A percentile compares a stretch with the other conserved stretches of the same genome.
These are phyloP conservation scores for Oconnorella tubifera DNA, from an alignment of 2,888 invertebrate genomes.

Conservation along the genomic window DNA sequence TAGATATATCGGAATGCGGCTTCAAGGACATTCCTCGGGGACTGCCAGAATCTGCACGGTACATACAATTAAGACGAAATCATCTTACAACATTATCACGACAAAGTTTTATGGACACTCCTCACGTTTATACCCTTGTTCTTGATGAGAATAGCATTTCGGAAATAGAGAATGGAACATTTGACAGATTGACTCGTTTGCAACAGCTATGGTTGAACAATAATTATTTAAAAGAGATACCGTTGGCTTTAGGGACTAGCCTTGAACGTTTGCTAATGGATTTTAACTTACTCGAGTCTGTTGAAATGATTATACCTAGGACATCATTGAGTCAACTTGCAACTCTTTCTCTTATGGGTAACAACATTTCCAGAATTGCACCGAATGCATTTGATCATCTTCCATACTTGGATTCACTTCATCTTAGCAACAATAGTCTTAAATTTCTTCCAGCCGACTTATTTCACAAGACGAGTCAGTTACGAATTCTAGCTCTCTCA, in stretches of 20 bases:
- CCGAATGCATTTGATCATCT: conserved; percentile 24
- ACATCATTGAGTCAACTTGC: conserved; percentile 9
- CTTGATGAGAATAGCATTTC: conserved; percentile 74
- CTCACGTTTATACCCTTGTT: conserved; percentile 72
- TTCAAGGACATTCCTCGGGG: conserved; percentile 26
- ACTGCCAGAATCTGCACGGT: conserved; percentile 32
- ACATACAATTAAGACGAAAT: conserved; percentile 33
- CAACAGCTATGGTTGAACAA: conserved; percentile 74
- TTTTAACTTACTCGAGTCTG: conserved; percentile 66
- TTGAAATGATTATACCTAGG: conserved; percentile 36
- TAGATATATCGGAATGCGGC: conserved; percentile 34
- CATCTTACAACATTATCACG: conserved; percentile 27
- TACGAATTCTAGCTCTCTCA: conserved; percentile 21
- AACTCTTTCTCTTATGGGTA: conserved; percentile 34
- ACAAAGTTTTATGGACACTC: conserved; percentile 18
- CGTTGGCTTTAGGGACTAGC: conserved; percentile 74
- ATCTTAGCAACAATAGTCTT: conserved; percentile 31
- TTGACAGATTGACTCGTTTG: conserved; percentile 77
- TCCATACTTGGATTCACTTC: conserved; percentile 21
- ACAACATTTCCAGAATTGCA: conserved; percentile 27
- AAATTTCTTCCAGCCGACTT: conserved; percentile 3
- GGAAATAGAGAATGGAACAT: conserved; percentile 77
- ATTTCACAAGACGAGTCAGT: conserved; percentile 11
- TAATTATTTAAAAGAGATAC: conserved; percentile 69
- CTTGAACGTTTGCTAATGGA: conserved; percentile 73